Percentiles rank a stretch among this genome's conserved stretches.
phyloP scores from a whole-genome alignment of 2,888 invertebrate genomes.

The Frankliniella fusca region DNA sequence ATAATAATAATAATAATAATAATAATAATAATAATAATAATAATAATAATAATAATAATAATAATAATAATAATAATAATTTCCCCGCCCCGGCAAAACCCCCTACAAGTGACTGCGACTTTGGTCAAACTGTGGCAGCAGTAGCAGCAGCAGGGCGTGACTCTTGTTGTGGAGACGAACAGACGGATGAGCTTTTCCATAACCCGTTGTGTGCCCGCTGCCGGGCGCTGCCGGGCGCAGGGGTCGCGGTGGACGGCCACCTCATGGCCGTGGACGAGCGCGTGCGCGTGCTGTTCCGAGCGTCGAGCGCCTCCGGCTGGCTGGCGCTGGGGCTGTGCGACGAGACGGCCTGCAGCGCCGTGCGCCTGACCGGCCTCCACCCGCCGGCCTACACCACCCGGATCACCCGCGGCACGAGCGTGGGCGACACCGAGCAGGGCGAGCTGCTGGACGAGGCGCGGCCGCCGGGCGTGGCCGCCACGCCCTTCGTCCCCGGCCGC shows the following conservation, averaged over 20 bases:
- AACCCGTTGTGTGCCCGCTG: too few relatives aligned
- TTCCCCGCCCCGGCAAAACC: too few relatives aligned
- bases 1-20: too few relatives aligned
- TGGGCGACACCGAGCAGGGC: neutral
- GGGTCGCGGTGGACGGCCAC: neutral
- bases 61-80: too few relatives aligned
- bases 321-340: slow-evolving; percentile 12
- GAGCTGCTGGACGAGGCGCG: neutral
- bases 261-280: slow-evolving; percentile 12
- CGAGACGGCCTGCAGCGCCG: neutral
- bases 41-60: too few relatives aligned
- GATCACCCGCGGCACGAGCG: neutral
- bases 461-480: neutral
- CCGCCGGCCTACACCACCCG: neutral
- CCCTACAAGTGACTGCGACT: too few relatives aligned
- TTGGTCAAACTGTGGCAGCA: too few relatives aligned
- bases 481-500: neutral
- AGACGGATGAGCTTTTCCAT: too few relatives aligned
- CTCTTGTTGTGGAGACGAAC: too few relatives aligned
- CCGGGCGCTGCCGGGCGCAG: neutral
- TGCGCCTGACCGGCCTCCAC: neutral
- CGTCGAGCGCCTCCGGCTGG: neutral
- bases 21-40: too few relatives aligned
- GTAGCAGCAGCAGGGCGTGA: too few relatives aligned
- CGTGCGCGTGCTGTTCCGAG: neutral